Evolutionary conservation across 2,797 vertebrate species (phyloP), one percentile per base, ranked within the genome.

Genomic region (Syndactyla subalaris): DNA sequence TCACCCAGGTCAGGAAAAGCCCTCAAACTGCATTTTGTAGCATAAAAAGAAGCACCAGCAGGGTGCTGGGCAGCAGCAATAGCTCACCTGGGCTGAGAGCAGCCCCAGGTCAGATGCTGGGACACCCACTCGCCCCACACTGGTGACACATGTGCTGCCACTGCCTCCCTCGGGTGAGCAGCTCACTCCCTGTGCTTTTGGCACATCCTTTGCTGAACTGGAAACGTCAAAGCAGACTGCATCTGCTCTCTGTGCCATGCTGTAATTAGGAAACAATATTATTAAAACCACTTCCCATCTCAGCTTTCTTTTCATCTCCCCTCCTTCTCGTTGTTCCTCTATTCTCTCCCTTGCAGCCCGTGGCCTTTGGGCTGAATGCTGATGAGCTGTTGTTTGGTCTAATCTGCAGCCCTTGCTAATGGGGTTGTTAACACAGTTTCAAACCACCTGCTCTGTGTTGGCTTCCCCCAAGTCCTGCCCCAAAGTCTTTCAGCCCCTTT

Each of bases 211-310:
- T 16, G 65, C 87, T 41, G 81, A n/a, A 54, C 6, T 43, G 67
- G 15, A 24, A 85, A 78, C 2, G 21, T 71, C 92, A 61, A 74
- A 89, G 75, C 91, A 88, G 89, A 8, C 36, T 21, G 93, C 95
- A 93, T 91, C 95, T 97, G 94, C 79, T 92, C 67, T 6, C 68
- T 65, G 57, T 62, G 86, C 61, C 2, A 1, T n/a, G 89, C 72
- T 80, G 65, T 92, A 94, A 96, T 96, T 95, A 94, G 85, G 86
- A 91, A 94, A 94, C 91, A 96, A 94, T 93, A 92, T 89, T 89
- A 93, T 74, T 91, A 85, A 94, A 89, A 45, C 27, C 70, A 92
- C 57, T 89, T 95, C 89, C 82, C 85, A 55, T 77, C 91, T 77
- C 92, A 15, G 61, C 83, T 92, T 75, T 91, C 82, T 82, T 89